Base-by-base conservation (phyloP, 2,888 invertebrate genomes). In the Synanthedon tipuliformis region DNA sequence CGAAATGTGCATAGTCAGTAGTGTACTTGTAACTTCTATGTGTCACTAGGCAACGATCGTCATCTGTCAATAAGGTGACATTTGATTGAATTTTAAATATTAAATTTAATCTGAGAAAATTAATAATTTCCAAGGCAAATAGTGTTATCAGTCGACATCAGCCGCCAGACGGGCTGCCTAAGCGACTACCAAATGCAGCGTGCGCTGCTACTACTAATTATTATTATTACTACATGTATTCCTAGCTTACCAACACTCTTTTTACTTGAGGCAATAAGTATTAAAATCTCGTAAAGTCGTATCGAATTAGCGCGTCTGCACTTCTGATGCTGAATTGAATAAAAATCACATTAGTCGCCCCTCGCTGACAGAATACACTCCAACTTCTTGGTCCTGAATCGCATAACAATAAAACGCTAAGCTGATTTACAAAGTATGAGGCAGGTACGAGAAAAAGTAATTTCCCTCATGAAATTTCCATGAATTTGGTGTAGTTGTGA, bases 261-360 rank as follows among this genome's bases (percentile, higher is more conserved):
- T 45, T 45, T 12, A 45, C 45, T 45, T 45, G 45, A n/a, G n/a
- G 5, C 8, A 15, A 45, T 45, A 34, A 8, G 10, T 34, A n/a
- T 45, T 45, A 18, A 52, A 62, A 61, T 62, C 57, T 59, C 56
- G 57, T 62, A 65, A 68, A 65, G 66, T 62, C 61, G 53, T 57
- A 53, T 59, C 63, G 64, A 73, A 76, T 75, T 74, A 73, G 65
- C 66, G 63, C 61, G 56, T 63, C 61, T 45, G 23, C 49, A 49
- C 49, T 12, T 16, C 48, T 18, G 16, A 49, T 15, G 13, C 16
- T 49, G 23, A 49, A 49, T 49, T 49, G 49, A 49, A 49, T 49
- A 23, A 49, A 49, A 23, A 49, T 18, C 49, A 23, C 49, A 49
- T 49, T 49, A 49, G 15, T 13, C 45, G 12, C 45, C 45, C n/a